phyloP scores from a whole-genome alignment of 2,797 vertebrate species.

The Bradypus variegatus region DNA sequence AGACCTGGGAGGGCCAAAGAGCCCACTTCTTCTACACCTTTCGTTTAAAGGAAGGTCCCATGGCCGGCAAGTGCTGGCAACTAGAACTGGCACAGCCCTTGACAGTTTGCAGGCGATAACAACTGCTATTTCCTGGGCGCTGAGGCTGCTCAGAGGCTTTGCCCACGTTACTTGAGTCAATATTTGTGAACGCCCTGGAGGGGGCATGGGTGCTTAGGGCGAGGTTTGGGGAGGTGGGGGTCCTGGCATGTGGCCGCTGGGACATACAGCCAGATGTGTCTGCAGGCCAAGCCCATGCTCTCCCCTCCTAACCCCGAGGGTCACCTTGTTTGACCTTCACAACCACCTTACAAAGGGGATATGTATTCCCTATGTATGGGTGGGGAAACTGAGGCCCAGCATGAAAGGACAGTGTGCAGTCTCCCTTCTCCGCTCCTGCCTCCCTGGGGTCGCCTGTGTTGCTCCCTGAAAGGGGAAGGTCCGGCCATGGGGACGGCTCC shows the following conservation, averaged over 20 bases:
- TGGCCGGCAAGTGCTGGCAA: background rate
- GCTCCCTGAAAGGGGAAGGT: background rate
- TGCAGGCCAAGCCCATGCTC: background rate
- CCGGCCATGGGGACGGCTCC: fast-evolving
- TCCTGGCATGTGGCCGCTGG: background rate
- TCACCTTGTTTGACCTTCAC: background rate
- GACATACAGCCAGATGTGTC: background rate
- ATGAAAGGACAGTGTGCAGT: background rate
- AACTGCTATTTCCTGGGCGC: background rate
- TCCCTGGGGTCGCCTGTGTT: background rate
- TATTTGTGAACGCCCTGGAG: fast-evolving
- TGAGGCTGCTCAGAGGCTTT: fast-evolving
- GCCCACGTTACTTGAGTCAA: fast-evolving
- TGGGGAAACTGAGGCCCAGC: background rate
- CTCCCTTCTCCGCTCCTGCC: background rate
- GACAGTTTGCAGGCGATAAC: fast-evolving
- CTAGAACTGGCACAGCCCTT: background rate
- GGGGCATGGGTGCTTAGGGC: fast-evolving
- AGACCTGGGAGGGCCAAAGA: background rate
- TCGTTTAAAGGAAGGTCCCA: background rate
- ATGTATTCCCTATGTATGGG: background rate
- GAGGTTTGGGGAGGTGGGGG: background rate
- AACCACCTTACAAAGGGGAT: background rate
- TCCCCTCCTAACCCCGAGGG: background rate
- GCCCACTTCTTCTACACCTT: background rate